phyloP scores from a whole-genome alignment of 2,888 invertebrate species.

The Ornithoptera alexandrae region DNA sequence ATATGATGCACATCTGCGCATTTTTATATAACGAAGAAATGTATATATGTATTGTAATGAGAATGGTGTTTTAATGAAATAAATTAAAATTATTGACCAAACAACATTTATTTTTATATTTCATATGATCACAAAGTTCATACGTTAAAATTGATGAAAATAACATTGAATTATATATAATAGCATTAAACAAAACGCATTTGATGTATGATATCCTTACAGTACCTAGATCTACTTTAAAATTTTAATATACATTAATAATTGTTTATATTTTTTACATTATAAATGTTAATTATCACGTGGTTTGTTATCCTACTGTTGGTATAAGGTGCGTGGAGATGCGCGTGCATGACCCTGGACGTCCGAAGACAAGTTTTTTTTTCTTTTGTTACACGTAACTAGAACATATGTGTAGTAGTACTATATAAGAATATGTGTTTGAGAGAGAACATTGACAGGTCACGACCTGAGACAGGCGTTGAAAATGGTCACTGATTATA shows the following conservation, averaged over 20 bases:
- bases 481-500: no score
- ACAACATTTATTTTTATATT: slow-evolving; percentile 67
- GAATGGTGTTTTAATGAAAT: slow-evolving; percentile 19
- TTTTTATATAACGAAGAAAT: no score
- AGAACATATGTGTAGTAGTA: no score
- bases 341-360: not conserved
- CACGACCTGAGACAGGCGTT: no score
- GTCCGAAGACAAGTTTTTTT: slow-evolving; percentile 1
- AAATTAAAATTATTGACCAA: slow-evolving; percentile 47
- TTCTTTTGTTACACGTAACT: no score
- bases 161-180: slow-evolving; percentile 47
- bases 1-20: no score
- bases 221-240: slow-evolving; percentile 49
- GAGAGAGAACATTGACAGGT: no score
- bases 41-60: no score
- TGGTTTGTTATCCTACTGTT: slow-evolving; percentile 62
- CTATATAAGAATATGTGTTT: no score
- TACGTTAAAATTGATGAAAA: slow-evolving; percentile 49
- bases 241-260: slow-evolving; percentile 53
- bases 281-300: slow-evolving; percentile 71
- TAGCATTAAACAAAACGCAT: no score
- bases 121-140: slow-evolving; percentile 59
- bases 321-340: slow-evolving; percentile 31
- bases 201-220: slow-evolving; percentile 51
- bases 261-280: slow-evolving; percentile 53